Evolutionary conservation across 2,797 vertebrate species (phyloP).

Genomic region (Ambastaia sidthimunki): DNA sequence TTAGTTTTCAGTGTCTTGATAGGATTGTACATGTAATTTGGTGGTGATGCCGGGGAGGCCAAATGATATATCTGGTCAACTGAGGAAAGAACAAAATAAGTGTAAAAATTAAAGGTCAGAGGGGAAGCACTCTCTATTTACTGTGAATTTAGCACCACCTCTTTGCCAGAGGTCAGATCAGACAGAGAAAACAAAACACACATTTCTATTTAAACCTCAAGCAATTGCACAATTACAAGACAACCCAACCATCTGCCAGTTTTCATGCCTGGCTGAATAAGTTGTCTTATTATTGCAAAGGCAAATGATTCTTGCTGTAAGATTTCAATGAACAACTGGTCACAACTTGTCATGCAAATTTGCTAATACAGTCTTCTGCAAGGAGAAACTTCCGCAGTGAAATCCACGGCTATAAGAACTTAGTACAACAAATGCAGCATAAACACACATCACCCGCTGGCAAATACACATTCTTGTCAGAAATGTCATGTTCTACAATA

Average conservation of each 20-base stretch:
- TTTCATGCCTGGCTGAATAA: background rate
- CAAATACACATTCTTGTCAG: background rate
- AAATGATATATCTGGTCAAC: slow-evolving; percentile 99
- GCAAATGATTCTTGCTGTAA: background rate
- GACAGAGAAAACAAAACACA: background rate
- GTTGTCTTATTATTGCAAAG: background rate
- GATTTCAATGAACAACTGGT: background rate
- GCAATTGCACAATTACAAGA: slow-evolving; percentile 16
- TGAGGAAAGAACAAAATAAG: slow-evolving; percentile 60
- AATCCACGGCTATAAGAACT: background rate
- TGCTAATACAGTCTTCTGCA: background rate
- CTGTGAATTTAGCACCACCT: too few relatives aligned
- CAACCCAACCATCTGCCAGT: slow-evolving; percentile 9
- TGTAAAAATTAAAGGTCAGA: slow-evolving; percentile 7
- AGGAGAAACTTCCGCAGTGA: background rate
- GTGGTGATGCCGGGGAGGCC: slow-evolving; percentile 96
- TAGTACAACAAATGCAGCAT: background rate
- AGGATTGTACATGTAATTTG: slow-evolving; percentile 99
- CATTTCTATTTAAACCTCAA: slow-evolving; percentile 11
- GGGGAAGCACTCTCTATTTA: background rate
- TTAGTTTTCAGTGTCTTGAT: slow-evolving; percentile 99
- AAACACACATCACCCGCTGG: background rate
- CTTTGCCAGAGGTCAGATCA: background rate
- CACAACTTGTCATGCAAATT: background rate
- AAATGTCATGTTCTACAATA: background rate